Evolutionary conservation across 2,797 vertebrate species (phyloP).

Genomic region (Diceros bicornis): DNA sequence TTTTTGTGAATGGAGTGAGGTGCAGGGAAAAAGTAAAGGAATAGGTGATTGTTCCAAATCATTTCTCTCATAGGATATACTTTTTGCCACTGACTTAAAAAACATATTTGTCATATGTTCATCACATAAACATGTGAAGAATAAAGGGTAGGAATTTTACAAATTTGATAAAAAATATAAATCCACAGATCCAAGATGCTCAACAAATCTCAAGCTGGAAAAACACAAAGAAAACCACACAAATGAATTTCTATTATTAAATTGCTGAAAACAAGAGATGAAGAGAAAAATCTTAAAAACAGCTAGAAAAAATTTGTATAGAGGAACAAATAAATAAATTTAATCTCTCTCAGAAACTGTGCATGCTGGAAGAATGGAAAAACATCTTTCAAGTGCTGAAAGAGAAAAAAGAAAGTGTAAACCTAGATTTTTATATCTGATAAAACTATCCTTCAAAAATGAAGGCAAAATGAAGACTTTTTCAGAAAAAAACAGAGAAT

Average conservation of each 20-base stretch:
- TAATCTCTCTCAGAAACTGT: neutral
- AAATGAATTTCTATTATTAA: neutral
- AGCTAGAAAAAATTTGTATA: neutral
- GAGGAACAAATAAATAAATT: neutral
- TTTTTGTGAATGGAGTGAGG: neutral
- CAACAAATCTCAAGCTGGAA: neutral
- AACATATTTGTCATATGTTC: neutral
- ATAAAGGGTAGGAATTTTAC: neutral
- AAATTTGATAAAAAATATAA: neutral
- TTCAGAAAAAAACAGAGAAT: neutral
- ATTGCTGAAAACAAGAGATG: conserved; percentile 19
- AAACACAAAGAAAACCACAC: neutral
- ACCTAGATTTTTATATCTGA: neutral
- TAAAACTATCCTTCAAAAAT: neutral
- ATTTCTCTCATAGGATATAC: neutral
- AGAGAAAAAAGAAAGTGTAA: neutral
- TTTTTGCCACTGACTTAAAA: neutral
- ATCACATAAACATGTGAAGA: neutral
- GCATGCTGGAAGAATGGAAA: neutral
- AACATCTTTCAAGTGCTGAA: neutral
- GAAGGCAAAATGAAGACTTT: neutral
- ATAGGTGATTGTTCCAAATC: neutral
- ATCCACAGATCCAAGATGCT: neutral
- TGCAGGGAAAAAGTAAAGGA: neutral
- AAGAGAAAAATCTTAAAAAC: conserved; percentile 16